Conservation (phyloP, 2,797 vertebrate species). For the Pipistrellus pipistrellus region DNA sequence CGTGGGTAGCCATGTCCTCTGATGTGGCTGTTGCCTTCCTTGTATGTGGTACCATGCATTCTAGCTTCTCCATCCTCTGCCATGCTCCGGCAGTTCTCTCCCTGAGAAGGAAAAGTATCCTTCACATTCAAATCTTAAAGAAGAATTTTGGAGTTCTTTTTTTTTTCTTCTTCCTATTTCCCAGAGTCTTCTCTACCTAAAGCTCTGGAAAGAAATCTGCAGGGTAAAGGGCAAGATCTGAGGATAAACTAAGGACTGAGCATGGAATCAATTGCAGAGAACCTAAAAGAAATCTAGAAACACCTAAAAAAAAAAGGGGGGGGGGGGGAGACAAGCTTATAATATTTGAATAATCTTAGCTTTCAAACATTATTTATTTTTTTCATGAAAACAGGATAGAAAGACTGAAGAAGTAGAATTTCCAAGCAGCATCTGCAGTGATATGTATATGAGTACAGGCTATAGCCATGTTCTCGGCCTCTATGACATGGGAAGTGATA, state of each 20-base stretch:
- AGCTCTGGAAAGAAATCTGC: neutral
- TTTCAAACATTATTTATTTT: conserved; percentile 17
- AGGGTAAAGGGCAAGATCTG: neutral
- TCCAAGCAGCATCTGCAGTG: neutral
- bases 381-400: neutral
- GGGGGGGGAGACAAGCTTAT: neutral
- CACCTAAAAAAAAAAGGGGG: neutral
- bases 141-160: neutral
- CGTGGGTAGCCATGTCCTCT: neutral
- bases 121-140: neutral
- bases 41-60: neutral
- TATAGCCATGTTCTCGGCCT: neutral
- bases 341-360: neutral
- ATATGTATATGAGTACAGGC: neutral
- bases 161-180: neutral
- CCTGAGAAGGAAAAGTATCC: neutral
- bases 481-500: neutral
- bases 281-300: conserved; percentile 10
- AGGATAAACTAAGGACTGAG: neutral
- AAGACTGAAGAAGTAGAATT: neutral
- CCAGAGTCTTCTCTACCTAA: neutral
- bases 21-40: too few relatives aligned
- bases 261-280: neutral
- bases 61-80: neutral
- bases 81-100: neutral